These are phyloP conservation scores for Ligdia adustata DNA, from an alignment of 2,888 invertebrate species.

Conservation along the genomic window DNA sequence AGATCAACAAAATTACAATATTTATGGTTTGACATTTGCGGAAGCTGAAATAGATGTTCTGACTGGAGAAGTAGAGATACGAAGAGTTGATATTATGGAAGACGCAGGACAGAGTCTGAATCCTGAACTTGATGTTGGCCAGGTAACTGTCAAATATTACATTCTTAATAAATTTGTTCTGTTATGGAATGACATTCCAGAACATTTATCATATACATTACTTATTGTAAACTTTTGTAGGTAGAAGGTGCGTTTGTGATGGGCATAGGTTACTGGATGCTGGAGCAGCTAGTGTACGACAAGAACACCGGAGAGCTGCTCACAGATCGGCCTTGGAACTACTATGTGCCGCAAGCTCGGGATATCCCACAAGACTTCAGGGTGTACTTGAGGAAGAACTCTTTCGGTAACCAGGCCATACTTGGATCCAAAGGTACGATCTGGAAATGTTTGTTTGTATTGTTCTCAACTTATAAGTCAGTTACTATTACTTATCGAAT, in stretches of 20 bases:
- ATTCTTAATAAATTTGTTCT: too few species aligned
- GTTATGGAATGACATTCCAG: too few species aligned
- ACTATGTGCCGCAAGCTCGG: conserved; percentile 85
- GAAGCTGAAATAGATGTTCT: conserved; percentile 89
- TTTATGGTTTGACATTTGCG: conserved; percentile 83
- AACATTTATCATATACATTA: background rate
- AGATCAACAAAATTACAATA: conserved; percentile 41
- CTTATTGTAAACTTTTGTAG: conserved; percentile 35
- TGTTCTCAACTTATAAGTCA: too few species aligned
- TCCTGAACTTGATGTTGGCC: conserved; percentile 87
- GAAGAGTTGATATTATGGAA: conserved; percentile 85
- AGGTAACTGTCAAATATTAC: conserved; percentile 57
- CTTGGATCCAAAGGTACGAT: conserved; percentile 53
- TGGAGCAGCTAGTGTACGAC: conserved; percentile 84
- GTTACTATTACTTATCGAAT: too few species aligned
- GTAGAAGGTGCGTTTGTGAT: conserved; percentile 88
- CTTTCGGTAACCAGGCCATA: conserved; percentile 37
- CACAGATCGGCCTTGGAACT: conserved; percentile 88
- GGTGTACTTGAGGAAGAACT: conserved; percentile 72
- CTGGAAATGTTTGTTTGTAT: too few species aligned
- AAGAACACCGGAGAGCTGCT: conserved; percentile 82
- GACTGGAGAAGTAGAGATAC: conserved; percentile 86
- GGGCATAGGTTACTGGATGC: conserved; percentile 87
- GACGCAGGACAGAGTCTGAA: conserved; percentile 87
- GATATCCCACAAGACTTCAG: conserved; percentile 87